Conservation (phyloP, 1,140 invertebrate genomes). For the Camponotus pennsylvanicus region DNA sequence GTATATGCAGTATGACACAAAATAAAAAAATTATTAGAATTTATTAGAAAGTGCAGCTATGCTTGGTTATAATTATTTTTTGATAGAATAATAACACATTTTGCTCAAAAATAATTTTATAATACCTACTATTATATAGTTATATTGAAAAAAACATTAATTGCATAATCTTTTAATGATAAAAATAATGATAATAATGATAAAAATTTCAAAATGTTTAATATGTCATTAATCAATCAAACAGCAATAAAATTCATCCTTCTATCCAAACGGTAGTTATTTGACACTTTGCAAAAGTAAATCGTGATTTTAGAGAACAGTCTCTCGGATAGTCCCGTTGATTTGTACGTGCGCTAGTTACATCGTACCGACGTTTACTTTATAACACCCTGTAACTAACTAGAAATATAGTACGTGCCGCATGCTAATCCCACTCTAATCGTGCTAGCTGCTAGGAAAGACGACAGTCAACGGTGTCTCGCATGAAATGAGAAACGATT, state of each 20-base stretch:
- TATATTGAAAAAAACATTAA: no score
- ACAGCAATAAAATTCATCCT: not conserved
- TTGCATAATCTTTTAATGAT: not conserved
- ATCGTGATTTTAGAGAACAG: constrained; percentile 15
- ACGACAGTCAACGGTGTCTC: constrained; percentile 44
- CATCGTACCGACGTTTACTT: constrained; percentile 26
- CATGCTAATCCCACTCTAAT: constrained; percentile 39
- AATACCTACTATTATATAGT: not conserved
- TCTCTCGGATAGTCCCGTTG: constrained; percentile 25
- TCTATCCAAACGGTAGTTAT: not conserved
- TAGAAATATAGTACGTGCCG: constrained; percentile 38
- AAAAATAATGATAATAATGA: not conserved
- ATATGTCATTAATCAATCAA: constrained; percentile 5
- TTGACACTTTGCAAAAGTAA: constrained; percentile 7
- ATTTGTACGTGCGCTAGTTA: constrained; percentile 39
- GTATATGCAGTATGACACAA: not conserved
- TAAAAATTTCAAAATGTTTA: not conserved
- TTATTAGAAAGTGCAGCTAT: not conserved
- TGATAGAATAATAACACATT: not conserved
- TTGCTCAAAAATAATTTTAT: not conserved
- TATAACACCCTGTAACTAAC: constrained; percentile 31
- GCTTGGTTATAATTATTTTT: not conserved
- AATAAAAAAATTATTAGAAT: not conserved
- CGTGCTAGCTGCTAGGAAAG: constrained; percentile 29
- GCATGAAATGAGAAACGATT: constrained; percentile 37